A percentile compares a stretch with the other conserved stretches of the same genome.
Conservation (phyloP, 2,888 invertebrate species). For the Idaea straminata region DNA sequence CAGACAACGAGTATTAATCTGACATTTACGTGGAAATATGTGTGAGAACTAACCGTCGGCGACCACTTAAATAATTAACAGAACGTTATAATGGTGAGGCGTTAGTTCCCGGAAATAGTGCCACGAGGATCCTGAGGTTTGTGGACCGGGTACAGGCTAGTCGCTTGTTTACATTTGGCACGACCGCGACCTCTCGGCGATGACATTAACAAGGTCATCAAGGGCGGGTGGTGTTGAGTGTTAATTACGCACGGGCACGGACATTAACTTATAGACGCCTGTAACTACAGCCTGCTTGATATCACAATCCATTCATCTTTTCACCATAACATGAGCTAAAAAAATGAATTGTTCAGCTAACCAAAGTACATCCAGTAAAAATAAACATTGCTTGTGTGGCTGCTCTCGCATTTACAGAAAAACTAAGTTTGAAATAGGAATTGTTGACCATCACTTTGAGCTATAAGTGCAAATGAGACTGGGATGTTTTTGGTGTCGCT, state of each 20-base stretch:
- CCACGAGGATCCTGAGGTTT: conserved; percentile 32
- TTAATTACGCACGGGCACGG: conserved; percentile 33
- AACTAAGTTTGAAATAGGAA: background rate
- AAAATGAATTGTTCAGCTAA: background rate
- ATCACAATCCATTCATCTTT: conserved; percentile 6
- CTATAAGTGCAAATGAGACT: conserved; percentile 11
- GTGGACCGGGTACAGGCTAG: conserved; percentile 34
- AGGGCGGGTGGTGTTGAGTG: conserved; percentile 11
- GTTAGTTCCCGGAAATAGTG: conserved; percentile 57
- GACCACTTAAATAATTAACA: conserved; percentile 38
- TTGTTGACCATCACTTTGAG: background rate
- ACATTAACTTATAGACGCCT: conserved; percentile 19
- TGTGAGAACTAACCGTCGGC: conserved; percentile 12
- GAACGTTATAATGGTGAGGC: conserved; percentile 36
- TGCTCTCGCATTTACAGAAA: background rate
- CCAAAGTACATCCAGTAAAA: background rate
- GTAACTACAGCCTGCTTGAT: conserved; percentile 22
- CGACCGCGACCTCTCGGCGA: conserved; percentile 31
- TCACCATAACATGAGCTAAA: conserved; percentile 1
- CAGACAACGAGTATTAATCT: conserved; percentile 31
- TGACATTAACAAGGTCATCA: conserved; percentile 44
- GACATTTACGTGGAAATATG: conserved; percentile 31
- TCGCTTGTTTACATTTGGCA: conserved; percentile 46
- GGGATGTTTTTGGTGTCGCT: conserved; percentile 32
- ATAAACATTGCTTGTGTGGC: background rate